Conservation (phyloP, 2,797 vertebrate species). For the Gadopsis bispinosus region DNA sequence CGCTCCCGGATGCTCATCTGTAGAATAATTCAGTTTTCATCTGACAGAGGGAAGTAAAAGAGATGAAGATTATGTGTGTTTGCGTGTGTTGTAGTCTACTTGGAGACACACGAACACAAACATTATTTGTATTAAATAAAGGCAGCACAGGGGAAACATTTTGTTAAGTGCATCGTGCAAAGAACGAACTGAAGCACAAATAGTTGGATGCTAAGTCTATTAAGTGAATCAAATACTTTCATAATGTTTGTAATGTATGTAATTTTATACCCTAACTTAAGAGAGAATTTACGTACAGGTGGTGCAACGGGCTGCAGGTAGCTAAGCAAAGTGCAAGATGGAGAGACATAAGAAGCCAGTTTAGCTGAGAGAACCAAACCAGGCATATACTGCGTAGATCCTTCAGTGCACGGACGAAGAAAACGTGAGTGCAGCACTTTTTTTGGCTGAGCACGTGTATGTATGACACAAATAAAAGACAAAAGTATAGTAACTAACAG, state of each 20-base stretch:
- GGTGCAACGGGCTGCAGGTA: too few relatives aligned
- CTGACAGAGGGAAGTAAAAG: conserved; percentile 18
- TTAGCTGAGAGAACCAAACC: too few relatives aligned
- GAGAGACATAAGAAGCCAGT: too few relatives aligned
- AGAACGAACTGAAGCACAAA: fast-evolving
- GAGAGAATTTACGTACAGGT: too few relatives aligned
- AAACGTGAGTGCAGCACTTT: too few relatives aligned
- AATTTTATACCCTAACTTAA: too few relatives aligned
- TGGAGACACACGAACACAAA: background rate
- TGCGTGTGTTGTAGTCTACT: conserved; percentile 1
- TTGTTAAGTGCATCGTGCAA: background rate
- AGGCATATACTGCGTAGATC: too few relatives aligned
- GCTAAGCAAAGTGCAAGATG: too few relatives aligned
- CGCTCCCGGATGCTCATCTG: conserved; percentile 48
- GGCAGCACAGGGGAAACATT: background rate
- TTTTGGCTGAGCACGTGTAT: background rate
- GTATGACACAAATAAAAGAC: background rate
- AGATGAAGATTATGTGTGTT: conserved; percentile 8
- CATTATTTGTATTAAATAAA: background rate
- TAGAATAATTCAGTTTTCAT: conserved; percentile 37
- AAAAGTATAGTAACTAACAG: background rate
- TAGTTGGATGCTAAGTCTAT: background rate
- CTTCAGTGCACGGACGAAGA: too few relatives aligned
- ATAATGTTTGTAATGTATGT: too few relatives aligned
- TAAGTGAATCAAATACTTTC: background rate